Evolutionary conservation across 2,888 invertebrate species (phyloP).

Genomic region (Oeneis ivallda): DNA sequence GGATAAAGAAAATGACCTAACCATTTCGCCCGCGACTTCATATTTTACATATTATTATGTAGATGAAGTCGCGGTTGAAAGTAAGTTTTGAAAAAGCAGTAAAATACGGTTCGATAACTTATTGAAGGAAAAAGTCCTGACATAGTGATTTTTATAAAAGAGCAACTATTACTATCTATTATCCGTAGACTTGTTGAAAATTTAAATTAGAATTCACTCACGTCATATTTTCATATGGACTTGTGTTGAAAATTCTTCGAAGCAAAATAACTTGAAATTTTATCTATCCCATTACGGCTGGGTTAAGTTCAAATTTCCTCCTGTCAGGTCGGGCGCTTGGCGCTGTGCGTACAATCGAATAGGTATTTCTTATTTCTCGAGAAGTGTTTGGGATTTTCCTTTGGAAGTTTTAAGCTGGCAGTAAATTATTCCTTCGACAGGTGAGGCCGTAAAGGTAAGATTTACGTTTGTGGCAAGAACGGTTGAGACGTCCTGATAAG

Average conservation of each 20-base stretch:
- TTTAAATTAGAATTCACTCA: background rate
- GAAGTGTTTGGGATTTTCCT: constrained; percentile 79
- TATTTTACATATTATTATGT: too few relatives aligned
- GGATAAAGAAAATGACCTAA: too few relatives aligned
- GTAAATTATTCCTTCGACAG: constrained; percentile 81
- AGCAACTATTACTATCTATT: too few relatives aligned
- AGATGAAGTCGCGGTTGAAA: too few relatives aligned
- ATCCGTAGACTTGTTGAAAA: background rate
- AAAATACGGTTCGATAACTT: too few relatives aligned
- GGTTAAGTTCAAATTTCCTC: constrained; percentile 63
- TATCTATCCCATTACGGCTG: constrained; percentile 65
- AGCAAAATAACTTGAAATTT: constrained; percentile 44
- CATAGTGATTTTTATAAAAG: too few relatives aligned
- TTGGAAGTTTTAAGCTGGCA: constrained; percentile 78
- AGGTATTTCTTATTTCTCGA: constrained; percentile 78
- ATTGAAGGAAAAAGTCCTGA: too few relatives aligned
- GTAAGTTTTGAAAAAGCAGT: too few relatives aligned
- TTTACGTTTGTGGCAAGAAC: constrained; percentile 74
- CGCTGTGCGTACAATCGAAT: constrained; percentile 62
- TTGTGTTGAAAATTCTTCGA: constrained; percentile 7
- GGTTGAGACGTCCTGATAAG: constrained; percentile 73
- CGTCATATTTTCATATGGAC: background rate
- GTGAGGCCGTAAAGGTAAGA: constrained; percentile 80
- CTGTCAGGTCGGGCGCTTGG: constrained; percentile 52
- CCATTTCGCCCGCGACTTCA: too few relatives aligned